Base-by-base conservation (phyloP, 2,888 invertebrate species). In the Alviniconcha strummeri region DNA sequence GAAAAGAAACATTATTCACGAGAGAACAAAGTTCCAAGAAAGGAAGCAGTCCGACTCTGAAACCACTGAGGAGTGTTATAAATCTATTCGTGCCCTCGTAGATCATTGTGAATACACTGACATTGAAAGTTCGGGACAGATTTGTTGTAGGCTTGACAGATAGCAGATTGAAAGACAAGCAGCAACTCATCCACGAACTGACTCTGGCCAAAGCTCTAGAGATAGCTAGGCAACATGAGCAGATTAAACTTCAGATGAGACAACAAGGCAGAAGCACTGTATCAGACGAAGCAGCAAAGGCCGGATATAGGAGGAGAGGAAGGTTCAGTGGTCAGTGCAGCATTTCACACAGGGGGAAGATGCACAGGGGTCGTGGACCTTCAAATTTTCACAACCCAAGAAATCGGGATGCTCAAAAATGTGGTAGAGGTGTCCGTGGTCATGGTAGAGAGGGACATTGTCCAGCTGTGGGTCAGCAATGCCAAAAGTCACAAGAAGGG, bases 131-230 rank as follows among this genome's bases (percentile, higher is more conserved):
- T 8, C 15, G 19, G 9, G 77, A 77, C n/a, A 56, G 77, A 13
- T 57, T 77, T n/a, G 77, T 77, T 19, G 56, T 77, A 6, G 77
- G 77, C n/a, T 19, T 77, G 11, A 5, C 4, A 7, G 78, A 78
- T n/a, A 36, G 6, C 5, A 64, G 17, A 9, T 17, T 78, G 5
- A 64, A 36, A 78, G 78, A 78, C 15, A 60, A 64, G 60, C 64
- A 8, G 1, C 78, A 78, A 64, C 17, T 78, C 9, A 17, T n/a
- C 6, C 56, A 5, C 4, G 76, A 56, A 9, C n/a, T 76, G n/a
- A 56, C 76, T 17, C 11, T 76, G 56, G 8, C 5, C 7, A 76
- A 76, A 19, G 76, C 76, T 4, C n/a, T 76, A 57, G 76, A 76
- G 8, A n/a, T 76, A 56, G 56, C 76, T 4, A 55, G 76, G 5